phyloP scores from a whole-genome alignment of 2,113 vertebrate species.

The Zootoca vivipara region DNA sequence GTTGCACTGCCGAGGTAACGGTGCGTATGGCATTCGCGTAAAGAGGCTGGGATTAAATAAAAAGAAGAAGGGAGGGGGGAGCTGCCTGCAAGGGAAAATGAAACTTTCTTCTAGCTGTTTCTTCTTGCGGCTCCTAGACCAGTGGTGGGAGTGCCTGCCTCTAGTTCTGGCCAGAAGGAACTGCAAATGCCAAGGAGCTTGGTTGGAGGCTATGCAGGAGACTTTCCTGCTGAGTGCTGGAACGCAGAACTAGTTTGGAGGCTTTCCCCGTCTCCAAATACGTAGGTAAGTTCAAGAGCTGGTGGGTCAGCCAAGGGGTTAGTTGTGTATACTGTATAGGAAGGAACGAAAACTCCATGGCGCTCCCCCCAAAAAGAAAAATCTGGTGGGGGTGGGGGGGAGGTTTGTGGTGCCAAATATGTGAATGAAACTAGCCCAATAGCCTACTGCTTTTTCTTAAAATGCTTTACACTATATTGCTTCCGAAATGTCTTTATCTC shows the following conservation, averaged over 20 bases:
- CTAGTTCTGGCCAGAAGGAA: slow-evolving; percentile 9
- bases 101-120: slow-evolving; percentile 71
- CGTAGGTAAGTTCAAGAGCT: slow-evolving; percentile 52
- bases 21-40: background rate
- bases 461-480: background rate
- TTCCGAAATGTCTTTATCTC: background rate
- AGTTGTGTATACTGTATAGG: background rate
- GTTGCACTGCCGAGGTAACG: slow-evolving; percentile 45
- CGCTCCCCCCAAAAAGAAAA: background rate
- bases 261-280: background rate
- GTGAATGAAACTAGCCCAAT: no score
- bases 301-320: background rate
- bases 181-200: slow-evolving; percentile 21
- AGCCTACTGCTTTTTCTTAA: background rate
- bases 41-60: background rate
- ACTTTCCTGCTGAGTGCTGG: slow-evolving; percentile 11
- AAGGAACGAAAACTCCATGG: background rate
- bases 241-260: slow-evolving; percentile 24
- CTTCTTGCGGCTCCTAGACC: slow-evolving; percentile 18
- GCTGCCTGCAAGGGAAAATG: slow-evolving; percentile 24
- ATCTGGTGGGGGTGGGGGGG: background rate
- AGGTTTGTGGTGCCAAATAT: background rate
- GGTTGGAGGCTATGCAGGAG: slow-evolving; percentile 24
- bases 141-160: slow-evolving; percentile 40
- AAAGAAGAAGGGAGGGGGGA: background rate